A percentile compares a stretch with the other conserved stretches of the same genome.
Evolutionary conservation across 2,797 vertebrate species (phyloP).

Genomic region (Microchirus variegatus): DNA sequence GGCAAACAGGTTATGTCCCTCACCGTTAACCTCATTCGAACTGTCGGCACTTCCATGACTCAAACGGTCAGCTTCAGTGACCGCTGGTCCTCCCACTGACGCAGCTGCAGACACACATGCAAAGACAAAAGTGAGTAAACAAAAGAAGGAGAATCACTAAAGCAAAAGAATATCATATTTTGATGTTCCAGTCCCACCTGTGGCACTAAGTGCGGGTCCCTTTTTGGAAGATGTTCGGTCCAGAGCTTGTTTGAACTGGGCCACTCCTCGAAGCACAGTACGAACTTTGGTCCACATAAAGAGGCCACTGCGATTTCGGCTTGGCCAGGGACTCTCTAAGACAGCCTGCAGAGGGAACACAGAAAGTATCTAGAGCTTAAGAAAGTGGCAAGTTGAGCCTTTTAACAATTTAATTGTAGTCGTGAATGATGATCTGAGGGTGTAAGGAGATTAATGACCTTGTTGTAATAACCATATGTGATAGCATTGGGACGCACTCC

Average conservation of each 20-base stretch:
- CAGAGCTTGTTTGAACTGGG: conserved; percentile 89
- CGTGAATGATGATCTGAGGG: not conserved
- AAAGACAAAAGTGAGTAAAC: not conserved
- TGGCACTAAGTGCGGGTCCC: conserved; percentile 59
- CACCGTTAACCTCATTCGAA: conserved; percentile 86
- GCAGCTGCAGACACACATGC: conserved; percentile 32
- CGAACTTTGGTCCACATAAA: conserved; percentile 97
- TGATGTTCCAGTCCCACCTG: conserved; percentile 78
- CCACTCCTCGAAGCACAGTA: conserved; percentile 89
- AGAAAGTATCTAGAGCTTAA: conserved; percentile 2
- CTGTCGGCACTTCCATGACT: conserved; percentile 91
- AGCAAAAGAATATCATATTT: not conserved
- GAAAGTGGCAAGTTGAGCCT: not conserved
- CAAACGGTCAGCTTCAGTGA: conserved; percentile 85
- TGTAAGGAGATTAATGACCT: conserved; percentile 60
- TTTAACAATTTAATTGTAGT: not conserved
- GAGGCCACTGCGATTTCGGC: conserved; percentile 90
- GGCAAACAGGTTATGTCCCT: conserved; percentile 86
- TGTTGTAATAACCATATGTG: conserved; percentile 93
- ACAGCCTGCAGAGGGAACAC: conserved; percentile 83
- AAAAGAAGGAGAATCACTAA: not conserved
- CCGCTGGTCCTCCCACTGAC: conserved; percentile 55
- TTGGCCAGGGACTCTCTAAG: conserved; percentile 95
- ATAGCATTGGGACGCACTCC: conserved; percentile 95
- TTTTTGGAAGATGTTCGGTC: conserved; percentile 69